These are phyloP conservation scores for Parnassius mnemosyne DNA, from an alignment of 2,888 invertebrate species.

Conservation along the genomic window DNA sequence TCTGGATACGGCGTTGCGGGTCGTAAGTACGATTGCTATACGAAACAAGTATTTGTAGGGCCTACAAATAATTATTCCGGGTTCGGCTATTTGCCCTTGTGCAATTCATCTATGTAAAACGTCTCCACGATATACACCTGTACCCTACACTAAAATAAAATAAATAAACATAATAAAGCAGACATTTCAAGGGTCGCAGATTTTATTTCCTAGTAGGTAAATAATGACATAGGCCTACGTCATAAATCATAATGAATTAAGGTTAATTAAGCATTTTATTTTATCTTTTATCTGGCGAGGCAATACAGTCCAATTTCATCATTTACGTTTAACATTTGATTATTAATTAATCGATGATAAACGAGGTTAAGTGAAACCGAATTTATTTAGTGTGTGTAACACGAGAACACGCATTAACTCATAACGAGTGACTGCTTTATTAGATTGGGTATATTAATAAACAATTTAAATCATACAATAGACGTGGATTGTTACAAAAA, in stretches of 20 bases:
- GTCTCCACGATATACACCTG: too few species aligned
- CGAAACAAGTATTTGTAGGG: too few species aligned
- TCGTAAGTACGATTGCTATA: too few species aligned
- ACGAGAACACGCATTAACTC: slow-evolving; percentile 11
- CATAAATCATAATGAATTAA: slow-evolving; percentile 26
- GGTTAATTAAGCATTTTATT: slow-evolving; percentile 27
- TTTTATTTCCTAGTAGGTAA: slow-evolving; percentile 11
- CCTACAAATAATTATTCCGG: too few species aligned
- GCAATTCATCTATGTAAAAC: too few species aligned
- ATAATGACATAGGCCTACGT: slow-evolving; percentile 11
- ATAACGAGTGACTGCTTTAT: neutral
- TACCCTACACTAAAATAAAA: too few species aligned
- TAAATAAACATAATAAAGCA: too few species aligned
- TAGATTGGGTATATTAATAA: neutral
- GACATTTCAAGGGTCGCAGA: neutral
- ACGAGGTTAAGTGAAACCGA: slow-evolving; percentile 22
- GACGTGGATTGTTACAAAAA: slow-evolving; percentile 1
- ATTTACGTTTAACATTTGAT: slow-evolving; percentile 17
- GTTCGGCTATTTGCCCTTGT: too few species aligned
- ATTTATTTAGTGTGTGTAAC: slow-evolving; percentile 17
- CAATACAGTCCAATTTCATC: slow-evolving; percentile 22
- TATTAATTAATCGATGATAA: slow-evolving; percentile 18
- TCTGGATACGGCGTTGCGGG: too few species aligned
- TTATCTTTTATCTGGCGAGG: slow-evolving; percentile 25
- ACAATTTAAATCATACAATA: neutral